A percentile compares a stretch with the other conserved stretches of the same genome.
Evolutionary conservation across 2,888 invertebrate genomes (phyloP).

Genomic region (Agrypnus murinus): DNA sequence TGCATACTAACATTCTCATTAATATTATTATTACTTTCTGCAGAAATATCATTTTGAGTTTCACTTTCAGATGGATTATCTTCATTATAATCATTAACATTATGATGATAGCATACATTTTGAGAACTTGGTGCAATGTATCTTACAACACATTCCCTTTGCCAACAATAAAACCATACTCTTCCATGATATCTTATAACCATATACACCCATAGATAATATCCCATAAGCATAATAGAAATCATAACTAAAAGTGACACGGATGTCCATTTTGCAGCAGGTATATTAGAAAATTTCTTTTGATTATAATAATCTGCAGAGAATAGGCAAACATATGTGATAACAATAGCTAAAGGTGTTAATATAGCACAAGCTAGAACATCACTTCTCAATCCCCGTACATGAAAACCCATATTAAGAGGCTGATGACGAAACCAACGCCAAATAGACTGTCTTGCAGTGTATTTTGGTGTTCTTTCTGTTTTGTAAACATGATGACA

Average conservation of each 20-base stretch:
- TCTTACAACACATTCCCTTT: conserved; percentile 72
- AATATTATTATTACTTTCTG: neutral
- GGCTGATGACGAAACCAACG: conserved; percentile 74
- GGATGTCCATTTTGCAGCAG: conserved; percentile 72
- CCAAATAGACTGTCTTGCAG: conserved; percentile 74
- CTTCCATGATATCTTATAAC: conserved; percentile 72
- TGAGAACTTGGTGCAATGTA: conserved; percentile 64
- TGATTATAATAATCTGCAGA: conserved; percentile 73
- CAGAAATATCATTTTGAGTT: conserved; percentile 12
- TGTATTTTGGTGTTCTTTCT: conserved; percentile 77
- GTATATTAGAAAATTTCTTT: conserved; percentile 70
- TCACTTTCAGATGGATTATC: conserved; percentile 8
- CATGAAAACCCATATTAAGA: conserved; percentile 62
- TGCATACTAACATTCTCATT: neutral
- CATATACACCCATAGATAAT: conserved; percentile 73
- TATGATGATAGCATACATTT: conserved; percentile 40
- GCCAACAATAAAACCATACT: conserved; percentile 75
- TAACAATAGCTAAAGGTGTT: conserved; percentile 74
- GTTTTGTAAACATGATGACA: conserved; percentile 82
- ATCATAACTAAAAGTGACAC: conserved; percentile 72
- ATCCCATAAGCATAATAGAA: conserved; percentile 72
- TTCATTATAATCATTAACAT: conserved; percentile 22
- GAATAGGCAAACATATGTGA: conserved; percentile 73
- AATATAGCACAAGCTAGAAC: conserved; percentile 74
- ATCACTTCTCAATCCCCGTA: conserved; percentile 71